Evolutionary conservation across 2,888 invertebrate species (phyloP).

Genomic region (Branchipolynoe longqiensis): DNA sequence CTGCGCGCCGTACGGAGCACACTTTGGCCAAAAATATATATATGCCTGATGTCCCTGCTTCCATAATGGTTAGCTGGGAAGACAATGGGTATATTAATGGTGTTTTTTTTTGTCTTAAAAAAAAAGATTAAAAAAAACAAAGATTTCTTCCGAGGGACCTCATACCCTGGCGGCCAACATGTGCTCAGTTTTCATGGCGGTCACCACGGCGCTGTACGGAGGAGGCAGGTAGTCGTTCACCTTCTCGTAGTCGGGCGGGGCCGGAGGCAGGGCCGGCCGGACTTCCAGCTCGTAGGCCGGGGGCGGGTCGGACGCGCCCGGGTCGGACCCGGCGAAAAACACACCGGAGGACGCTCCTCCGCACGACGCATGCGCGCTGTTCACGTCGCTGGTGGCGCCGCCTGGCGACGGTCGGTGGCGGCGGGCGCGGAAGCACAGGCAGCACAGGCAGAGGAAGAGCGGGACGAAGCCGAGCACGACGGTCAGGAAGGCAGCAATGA

Average conservation of each 20-base stretch:
- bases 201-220: not conserved
- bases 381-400: not conserved
- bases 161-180: no score
- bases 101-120: no score
- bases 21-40: no score
- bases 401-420: not conserved
- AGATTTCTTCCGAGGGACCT: no score
- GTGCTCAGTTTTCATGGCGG: not conserved
- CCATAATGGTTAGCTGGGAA: no score
- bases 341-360: not conserved
- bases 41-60: no score
- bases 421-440: constrained; percentile 9
- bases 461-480: not conserved
- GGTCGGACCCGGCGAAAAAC: not conserved
- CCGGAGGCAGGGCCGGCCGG: not conserved
- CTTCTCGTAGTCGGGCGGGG: not conserved
- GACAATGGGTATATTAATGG: no score
- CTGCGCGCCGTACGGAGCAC: no score
- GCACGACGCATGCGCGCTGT: not conserved
- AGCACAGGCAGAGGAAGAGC: constrained; percentile 25
- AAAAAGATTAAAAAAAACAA: no score
- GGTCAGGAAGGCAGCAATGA: not conserved
- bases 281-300: not conserved
- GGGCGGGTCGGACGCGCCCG: not conserved
- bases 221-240: not conserved